phyloP scores from a whole-genome alignment of 2,888 invertebrate species.

The Melanostoma mellinum region DNA sequence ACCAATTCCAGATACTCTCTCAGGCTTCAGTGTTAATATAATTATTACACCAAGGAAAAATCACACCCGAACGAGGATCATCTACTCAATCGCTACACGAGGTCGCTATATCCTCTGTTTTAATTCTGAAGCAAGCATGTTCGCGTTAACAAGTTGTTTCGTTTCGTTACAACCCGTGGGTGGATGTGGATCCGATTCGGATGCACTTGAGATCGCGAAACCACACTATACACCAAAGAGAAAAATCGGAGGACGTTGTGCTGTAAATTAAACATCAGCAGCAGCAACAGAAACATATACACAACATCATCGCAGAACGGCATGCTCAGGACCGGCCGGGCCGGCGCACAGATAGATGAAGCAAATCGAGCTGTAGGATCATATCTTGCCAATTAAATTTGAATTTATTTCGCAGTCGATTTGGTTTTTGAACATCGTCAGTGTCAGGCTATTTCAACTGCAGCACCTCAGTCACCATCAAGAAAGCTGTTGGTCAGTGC shows the following conservation, averaged over 20 bases:
- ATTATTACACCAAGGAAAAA: constrained; percentile 60
- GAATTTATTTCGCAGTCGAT: constrained; percentile 79
- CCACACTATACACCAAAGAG: neutral
- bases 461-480: constrained; percentile 44
- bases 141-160: constrained; percentile 79
- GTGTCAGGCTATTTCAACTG: constrained; percentile 32
- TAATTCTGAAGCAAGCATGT: constrained; percentile 76
- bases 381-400: constrained; percentile 81
- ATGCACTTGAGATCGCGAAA: constrained; percentile 56
- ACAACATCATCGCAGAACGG: constrained; percentile 58
- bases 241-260: constrained; percentile 44
- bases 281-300: constrained; percentile 51
- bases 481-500: constrained; percentile 49
- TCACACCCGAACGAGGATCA: constrained; percentile 51
- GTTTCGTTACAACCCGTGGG: constrained; percentile 70
- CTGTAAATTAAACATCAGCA: constrained; percentile 66
- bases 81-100: constrained; percentile 44
- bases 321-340: constrained; percentile 26
- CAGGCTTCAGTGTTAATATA: constrained; percentile 66
- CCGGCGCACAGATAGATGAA: constrained; percentile 47
- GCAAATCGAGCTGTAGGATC: constrained; percentile 73
- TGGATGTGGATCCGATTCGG: constrained; percentile 68
- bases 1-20: constrained; percentile 58
- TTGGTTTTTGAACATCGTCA: constrained; percentile 68
- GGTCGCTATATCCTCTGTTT: constrained; percentile 65